Evolutionary conservation across 2,797 vertebrate genomes (phyloP), one percentile per base, ranked within the genome.

Genomic region (Orestias chungarensis): DNA sequence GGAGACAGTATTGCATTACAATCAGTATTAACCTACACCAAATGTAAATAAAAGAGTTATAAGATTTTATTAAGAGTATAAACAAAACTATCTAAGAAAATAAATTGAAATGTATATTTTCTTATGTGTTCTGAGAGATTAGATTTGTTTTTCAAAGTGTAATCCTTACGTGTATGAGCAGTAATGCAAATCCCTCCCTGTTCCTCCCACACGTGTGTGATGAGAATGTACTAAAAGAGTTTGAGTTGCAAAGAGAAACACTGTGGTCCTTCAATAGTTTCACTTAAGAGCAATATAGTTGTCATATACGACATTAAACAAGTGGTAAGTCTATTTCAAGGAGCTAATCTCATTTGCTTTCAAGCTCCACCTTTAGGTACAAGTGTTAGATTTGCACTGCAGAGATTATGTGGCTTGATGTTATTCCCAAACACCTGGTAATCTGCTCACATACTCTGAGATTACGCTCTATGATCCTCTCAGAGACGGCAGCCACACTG

Each of bases 101-200:
- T 85, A 85, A 82, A 86, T 76, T 88, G 50, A 90, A 91, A 89
- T 92, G 83, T 93, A 91, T 94, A 93, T 93, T 93, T 94, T 94
- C 89, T 90, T 93, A 93, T 88, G 64, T 84, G 74, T 88, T 84
- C 89, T 71, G 18, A 79, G 78, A 81, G 71, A 86, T 61, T 87
- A 82, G 87, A 83, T 88, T 62, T 62, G 59, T 61, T 87, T 90
- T 92, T 88, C 74, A 76, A 85, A 82, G 66, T 84, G 86, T 91
- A 79, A 78, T 88, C 71, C 87, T 76, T 86, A 88, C 75, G 84
- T 91, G 87, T 87, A 74, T 86, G 82, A 87, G 78, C 78, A 85
- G 78, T 87, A 86, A 86, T 85, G 70, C 86, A 82, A 74, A 73
- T 83, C 77, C 67, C 79, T 73, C 90, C 83, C 89, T 89, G 89